These are phyloP conservation scores for Xestia c-nigrum DNA, from an alignment of 2,888 invertebrate genomes.

Conservation along the genomic window DNA sequence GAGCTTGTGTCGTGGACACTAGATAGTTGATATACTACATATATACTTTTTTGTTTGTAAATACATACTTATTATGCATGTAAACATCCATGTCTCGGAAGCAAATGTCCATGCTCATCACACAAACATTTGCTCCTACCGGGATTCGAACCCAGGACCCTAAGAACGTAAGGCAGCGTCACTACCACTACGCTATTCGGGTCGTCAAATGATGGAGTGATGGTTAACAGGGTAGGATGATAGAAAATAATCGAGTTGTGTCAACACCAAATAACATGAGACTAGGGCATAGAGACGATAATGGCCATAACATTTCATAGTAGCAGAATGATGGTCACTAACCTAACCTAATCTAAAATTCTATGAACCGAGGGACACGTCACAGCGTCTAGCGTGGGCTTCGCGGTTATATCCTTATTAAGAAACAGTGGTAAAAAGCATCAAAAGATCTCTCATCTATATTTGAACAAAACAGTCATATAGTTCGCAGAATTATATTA, in stretches of 20 bases:
- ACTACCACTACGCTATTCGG: too few relatives aligned
- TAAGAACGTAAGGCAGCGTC: too few relatives aligned
- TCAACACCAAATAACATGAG: not conserved
- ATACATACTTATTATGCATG: too few relatives aligned
- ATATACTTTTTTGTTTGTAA: too few relatives aligned
- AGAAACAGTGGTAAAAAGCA: slow-evolving; percentile 2
- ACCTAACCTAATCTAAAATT: slow-evolving; percentile 15
- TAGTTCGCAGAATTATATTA: slow-evolving; percentile 23
- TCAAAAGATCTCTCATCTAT: not conserved
- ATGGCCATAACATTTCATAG: not conserved
- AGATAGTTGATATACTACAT: too few relatives aligned
- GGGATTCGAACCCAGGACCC: too few relatives aligned
- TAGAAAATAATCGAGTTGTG: not conserved
- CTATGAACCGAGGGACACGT: not conserved
- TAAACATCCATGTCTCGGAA: too few relatives aligned
- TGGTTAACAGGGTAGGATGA: not conserved
- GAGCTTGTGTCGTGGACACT: too few relatives aligned
- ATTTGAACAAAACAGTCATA: slow-evolving; percentile 13
- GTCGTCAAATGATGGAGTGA: not conserved
- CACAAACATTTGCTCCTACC: too few relatives aligned
- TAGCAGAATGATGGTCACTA: slow-evolving; percentile 5
- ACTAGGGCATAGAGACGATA: not conserved
- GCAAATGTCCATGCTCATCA: too few relatives aligned
- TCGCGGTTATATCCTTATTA: slow-evolving; percentile 2
- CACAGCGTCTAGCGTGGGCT: slow-evolving; percentile 15